Conservation (phyloP, 1,140 invertebrate species). For the Drosophila punjabiensis region DNA sequence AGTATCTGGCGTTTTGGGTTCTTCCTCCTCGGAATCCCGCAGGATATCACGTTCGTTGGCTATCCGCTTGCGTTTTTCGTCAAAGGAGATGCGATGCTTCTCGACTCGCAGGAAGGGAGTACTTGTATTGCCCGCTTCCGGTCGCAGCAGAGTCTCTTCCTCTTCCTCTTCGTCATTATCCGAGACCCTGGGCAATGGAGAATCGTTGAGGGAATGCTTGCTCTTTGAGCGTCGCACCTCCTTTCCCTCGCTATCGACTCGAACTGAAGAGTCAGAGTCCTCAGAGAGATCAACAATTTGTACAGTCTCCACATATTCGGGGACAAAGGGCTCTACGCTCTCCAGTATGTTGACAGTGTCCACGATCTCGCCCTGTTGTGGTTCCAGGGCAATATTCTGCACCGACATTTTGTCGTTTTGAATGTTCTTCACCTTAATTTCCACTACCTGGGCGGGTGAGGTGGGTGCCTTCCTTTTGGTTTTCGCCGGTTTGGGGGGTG, state of each 20-base stretch:
- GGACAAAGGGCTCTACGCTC: slow-evolving; percentile 80
- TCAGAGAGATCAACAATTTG: slow-evolving; percentile 84
- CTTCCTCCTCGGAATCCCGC: slow-evolving; percentile 80
- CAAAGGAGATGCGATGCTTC: slow-evolving; percentile 82
- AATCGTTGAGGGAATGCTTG: slow-evolving; percentile 64
- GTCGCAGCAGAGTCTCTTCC: slow-evolving; percentile 59
- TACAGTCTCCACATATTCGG: slow-evolving; percentile 83
- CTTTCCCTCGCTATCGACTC: slow-evolving; percentile 58
- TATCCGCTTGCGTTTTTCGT: slow-evolving; percentile 80
- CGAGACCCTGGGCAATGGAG: slow-evolving; percentile 22
- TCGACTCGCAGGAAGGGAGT: slow-evolving; percentile 76
- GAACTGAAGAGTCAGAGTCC: slow-evolving; percentile 78
- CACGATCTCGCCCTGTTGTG: slow-evolving; percentile 76
- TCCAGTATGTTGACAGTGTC: slow-evolving; percentile 84
- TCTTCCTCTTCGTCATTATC: slow-evolving; percentile 29
- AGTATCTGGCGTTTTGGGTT: slow-evolving; percentile 32
- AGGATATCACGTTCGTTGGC: slow-evolving; percentile 81
- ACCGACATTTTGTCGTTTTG: slow-evolving; percentile 84
- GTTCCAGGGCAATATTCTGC: slow-evolving; percentile 73
- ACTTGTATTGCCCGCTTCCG: slow-evolving; percentile 61
- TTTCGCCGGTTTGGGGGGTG: slow-evolving; percentile 57
- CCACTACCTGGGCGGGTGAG: slow-evolving; percentile 73
- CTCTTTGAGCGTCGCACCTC: slow-evolving; percentile 73
- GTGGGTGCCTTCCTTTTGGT: slow-evolving; percentile 66
- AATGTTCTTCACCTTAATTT: slow-evolving; percentile 80